phyloP scores from a whole-genome alignment of 1,140 invertebrate species.

The Ostrea edulis region DNA sequence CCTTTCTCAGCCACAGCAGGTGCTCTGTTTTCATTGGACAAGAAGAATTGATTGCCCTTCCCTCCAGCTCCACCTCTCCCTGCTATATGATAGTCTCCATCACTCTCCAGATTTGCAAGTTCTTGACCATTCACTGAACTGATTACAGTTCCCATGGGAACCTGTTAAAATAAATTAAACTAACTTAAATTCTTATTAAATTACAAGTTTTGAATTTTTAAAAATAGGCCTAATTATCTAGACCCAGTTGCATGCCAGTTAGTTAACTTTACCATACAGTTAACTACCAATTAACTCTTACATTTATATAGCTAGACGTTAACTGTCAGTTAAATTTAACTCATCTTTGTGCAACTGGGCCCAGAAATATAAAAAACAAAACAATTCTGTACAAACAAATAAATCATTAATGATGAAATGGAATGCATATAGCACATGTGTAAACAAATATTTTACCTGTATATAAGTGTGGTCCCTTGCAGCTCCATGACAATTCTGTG shows the following conservation, averaged over 20 bases:
- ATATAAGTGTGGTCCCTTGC: constrained; percentile 89
- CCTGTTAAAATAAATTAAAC: constrained; percentile 78
- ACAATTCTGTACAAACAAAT: too few species aligned
- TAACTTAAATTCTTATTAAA: not conserved
- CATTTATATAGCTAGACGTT: too few species aligned
- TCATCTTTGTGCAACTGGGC: too few species aligned
- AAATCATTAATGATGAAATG: too few species aligned
- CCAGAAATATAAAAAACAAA: too few species aligned
- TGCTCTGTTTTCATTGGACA: constrained; percentile 88
- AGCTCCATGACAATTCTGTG: constrained; percentile 91
- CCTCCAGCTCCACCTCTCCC: constrained; percentile 97
- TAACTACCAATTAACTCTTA: too few species aligned
- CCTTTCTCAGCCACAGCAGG: constrained; percentile 94
- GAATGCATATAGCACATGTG: too few species aligned
- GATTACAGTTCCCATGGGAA: constrained; percentile 94
- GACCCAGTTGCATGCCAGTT: too few species aligned
- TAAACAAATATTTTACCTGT: constrained; percentile 78
- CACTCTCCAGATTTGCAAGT: constrained; percentile 86
- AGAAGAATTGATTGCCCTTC: constrained; percentile 95
- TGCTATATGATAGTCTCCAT: constrained; percentile 92
- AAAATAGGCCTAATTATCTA: too few species aligned
- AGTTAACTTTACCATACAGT: too few species aligned
- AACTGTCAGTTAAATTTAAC: too few species aligned
- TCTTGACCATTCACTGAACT: constrained; percentile 82
- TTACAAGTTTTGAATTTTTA: too few species aligned